phyloP scores from a whole-genome alignment of 2,888 invertebrate genomes.

The Callinectes sapidus region DNA sequence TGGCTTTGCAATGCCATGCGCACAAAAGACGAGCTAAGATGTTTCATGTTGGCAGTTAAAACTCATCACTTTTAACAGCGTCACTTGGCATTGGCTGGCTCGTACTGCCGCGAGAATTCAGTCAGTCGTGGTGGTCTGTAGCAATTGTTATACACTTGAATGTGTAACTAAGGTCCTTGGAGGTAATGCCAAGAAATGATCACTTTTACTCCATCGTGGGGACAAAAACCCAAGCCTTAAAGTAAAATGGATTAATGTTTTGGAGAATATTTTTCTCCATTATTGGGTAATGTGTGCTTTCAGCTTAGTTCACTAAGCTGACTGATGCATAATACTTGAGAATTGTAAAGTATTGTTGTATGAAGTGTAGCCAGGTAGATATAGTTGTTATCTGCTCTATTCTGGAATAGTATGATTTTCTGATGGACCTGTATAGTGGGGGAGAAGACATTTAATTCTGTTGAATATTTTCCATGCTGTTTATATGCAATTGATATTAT shows the following conservation, averaged over 20 bases:
- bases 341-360: constrained; percentile 50
- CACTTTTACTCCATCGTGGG: constrained; percentile 41
- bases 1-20: not conserved
- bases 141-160: constrained; percentile 17
- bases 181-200: constrained; percentile 9
- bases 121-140: constrained; percentile 31
- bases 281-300: constrained; percentile 16
- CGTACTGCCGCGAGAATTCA: constrained; percentile 2
- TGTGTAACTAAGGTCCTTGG: constrained; percentile 32
- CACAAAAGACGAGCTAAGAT: not conserved
- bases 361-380: constrained; percentile 46
- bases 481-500: constrained; percentile 55
- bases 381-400: constrained; percentile 54
- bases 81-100: not conserved
- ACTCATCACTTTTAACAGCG: not conserved
- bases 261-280: constrained; percentile 33
- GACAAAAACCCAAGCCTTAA: constrained; percentile 57
- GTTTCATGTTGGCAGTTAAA: not conserved
- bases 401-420: constrained; percentile 42
- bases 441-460: constrained; percentile 42
- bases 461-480: constrained; percentile 53
- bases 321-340: constrained; percentile 43
- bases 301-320: constrained; percentile 24
- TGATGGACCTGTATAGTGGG: constrained; percentile 36
- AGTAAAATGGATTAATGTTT: constrained; percentile 26